Conservation (phyloP, 2,113 vertebrate genomes). For the Psettodes erumei region DNA sequence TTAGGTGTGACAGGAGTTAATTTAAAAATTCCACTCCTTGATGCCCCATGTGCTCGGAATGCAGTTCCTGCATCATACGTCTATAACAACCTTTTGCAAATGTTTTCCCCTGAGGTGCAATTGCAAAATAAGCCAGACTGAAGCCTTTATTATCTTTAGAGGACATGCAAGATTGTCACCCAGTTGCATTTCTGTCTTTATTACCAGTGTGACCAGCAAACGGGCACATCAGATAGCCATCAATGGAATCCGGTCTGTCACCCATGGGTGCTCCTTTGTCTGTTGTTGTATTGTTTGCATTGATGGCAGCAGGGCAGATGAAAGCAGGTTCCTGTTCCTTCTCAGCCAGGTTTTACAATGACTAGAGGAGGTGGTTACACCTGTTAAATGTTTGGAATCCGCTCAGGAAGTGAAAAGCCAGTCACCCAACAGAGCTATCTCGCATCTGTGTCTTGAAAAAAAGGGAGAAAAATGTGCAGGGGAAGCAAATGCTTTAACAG, state of each 20-base stretch:
- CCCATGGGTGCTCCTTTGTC: neutral
- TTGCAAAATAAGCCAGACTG: neutral
- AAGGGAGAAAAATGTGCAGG: conserved; percentile 10
- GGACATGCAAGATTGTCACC: conserved; percentile 4
- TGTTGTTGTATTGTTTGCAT: conserved; percentile 2
- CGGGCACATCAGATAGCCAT: conserved; percentile 23
- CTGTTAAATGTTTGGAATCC: conserved; percentile 29
- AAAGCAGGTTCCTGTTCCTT: neutral
- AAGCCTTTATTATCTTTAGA: conserved; percentile 15
- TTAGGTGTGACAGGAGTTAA: neutral
- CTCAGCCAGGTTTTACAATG: conserved; percentile 6
- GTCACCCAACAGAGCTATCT: neutral
- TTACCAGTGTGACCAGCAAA: neutral
- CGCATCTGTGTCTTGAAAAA: conserved; percentile 24
- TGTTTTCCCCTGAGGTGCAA: neutral
- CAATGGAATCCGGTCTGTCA: conserved; percentile 22
- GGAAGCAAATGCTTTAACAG: conserved; percentile 34
- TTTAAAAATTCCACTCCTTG: conserved; percentile 14
- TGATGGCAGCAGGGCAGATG: neutral
- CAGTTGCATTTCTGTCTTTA: conserved; percentile 37
- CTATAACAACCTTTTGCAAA: neutral
- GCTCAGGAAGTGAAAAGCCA: neutral
- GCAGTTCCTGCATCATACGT: neutral
- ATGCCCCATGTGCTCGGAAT: neutral
- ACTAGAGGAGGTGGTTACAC: conserved; percentile 32